Conservation (phyloP, 2,888 invertebrate genomes). For the Acleris literana region DNA sequence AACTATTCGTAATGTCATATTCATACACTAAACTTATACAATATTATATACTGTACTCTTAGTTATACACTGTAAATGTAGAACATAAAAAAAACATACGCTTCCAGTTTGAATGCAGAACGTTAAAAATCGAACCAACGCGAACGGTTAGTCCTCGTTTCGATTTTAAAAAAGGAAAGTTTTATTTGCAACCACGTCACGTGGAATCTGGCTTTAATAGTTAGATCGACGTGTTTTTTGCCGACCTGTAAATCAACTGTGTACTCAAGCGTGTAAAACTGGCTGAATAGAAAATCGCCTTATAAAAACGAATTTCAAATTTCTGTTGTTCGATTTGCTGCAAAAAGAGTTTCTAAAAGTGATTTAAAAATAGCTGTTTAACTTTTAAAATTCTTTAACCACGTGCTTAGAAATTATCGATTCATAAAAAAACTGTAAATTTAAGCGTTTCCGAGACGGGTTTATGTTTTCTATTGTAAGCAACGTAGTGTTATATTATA, state of each 20-base stretch:
- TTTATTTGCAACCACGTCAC: slow-evolving; percentile 15
- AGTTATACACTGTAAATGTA: no score
- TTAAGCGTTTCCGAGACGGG: no score
- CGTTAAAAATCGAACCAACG: neutral
- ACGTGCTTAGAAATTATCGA: no score
- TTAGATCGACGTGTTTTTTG: slow-evolving; percentile 9
- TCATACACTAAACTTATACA: no score
- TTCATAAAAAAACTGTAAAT: no score
- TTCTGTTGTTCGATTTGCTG: neutral
- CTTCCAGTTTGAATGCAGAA: neutral
- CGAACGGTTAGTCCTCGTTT: neutral
- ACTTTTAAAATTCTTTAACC: no score
- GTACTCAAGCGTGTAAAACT: slow-evolving; percentile 8
- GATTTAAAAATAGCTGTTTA: neutral
- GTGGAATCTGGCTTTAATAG: slow-evolving; percentile 11
- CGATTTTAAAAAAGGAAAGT: slow-evolving; percentile 6
- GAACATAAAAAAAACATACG: neutral
- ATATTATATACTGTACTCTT: no score
- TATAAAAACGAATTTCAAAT: neutral
- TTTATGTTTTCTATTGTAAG: no score
- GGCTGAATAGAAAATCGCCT: slow-evolving; percentile 16
- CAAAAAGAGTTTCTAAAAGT: neutral
- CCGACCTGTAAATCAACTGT: slow-evolving; percentile 18
- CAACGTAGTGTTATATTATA: no score
- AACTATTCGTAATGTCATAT: no score